A percentile compares a stretch with the other conserved stretches of the same genome.
Evolutionary conservation across 2,888 invertebrate genomes (phyloP).

Genomic region (Lucinisca nassula): DNA sequence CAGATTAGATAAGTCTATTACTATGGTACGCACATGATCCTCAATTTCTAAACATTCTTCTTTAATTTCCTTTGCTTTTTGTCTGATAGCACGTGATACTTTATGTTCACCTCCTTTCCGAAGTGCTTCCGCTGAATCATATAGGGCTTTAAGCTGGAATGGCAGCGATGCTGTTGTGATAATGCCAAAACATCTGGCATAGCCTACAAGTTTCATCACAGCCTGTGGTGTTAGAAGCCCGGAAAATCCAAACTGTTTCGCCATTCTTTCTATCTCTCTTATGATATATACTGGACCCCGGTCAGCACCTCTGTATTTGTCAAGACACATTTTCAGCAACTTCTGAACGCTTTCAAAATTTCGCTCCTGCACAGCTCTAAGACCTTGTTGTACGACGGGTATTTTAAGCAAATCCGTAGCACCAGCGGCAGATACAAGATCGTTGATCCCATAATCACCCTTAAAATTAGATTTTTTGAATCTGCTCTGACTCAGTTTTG

Average conservation of each 20-base stretch:
- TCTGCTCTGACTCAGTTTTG: neutral
- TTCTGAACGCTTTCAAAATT: neutral
- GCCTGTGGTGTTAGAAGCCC: neutral
- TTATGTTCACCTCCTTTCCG: neutral
- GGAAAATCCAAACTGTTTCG: neutral
- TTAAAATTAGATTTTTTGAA: neutral
- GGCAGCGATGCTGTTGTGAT: neutral
- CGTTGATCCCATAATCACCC: neutral
- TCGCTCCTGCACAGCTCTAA: neutral
- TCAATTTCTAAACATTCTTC: neutral
- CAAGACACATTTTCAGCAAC: neutral
- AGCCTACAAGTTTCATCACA: neutral
- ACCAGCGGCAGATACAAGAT: neutral
- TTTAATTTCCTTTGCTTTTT: neutral
- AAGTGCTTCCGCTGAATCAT: neutral
- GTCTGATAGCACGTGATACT: neutral
- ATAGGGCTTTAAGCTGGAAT: neutral
- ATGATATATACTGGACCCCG: neutral
- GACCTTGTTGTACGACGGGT: neutral
- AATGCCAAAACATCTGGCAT: neutral
- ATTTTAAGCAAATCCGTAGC: neutral
- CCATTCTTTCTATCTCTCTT: neutral
- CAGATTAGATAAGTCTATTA: neutral
- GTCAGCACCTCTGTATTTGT: neutral
- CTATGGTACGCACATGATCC: neutral